Base-by-base conservation (phyloP, 2,797 vertebrate genomes). In the Hippopotamyrus pictus region DNA sequence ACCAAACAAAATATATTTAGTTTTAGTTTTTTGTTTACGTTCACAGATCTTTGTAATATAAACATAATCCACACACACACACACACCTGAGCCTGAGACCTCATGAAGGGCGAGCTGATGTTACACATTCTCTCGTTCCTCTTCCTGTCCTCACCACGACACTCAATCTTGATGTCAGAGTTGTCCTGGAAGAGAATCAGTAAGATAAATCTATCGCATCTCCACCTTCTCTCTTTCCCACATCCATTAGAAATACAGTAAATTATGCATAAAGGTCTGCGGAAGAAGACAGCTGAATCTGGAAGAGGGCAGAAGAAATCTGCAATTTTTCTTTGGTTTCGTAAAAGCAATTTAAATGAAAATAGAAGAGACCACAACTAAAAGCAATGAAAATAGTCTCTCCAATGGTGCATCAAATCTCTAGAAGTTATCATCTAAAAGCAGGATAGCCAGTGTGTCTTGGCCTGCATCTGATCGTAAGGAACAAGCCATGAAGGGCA, bases 51-150 rank as follows among this genome's bases (percentile, higher is more conserved):
- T 65, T 65, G n/a, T 73, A 33, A 33, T 17, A 73, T 33, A 37
- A 12, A 33, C 65, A 73, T 73, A 5, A 29, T 3, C 65, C 62
- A 65, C 22, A 65, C 59, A 62, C 59, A 33, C 41, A 59, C 41
- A 90, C 91, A 94, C 89, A 99, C 98, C 97, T 98, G 98, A 90
- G 95, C 93, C 90, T 96, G 96, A 76, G 97, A 96, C 88, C 96
- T 96, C 97, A 99, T 98, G 92, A 99, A 99, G 0, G 98, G 98
- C 89, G 97, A 95, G 88, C 98, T 99, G 92, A 99, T 95, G 0
- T 98, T 98, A 93, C 98, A 99, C 91, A 96, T 91, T 92, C 95
- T 97, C 93, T 95, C 96, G 91, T 95, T 93, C 88, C 93, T 96
- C 73, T 94, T 92, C 79, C 91, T 97, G 73, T 97, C 96, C 1